Conservation (phyloP, 1,140 invertebrate genomes). For the Orchestia grillus region DNA sequence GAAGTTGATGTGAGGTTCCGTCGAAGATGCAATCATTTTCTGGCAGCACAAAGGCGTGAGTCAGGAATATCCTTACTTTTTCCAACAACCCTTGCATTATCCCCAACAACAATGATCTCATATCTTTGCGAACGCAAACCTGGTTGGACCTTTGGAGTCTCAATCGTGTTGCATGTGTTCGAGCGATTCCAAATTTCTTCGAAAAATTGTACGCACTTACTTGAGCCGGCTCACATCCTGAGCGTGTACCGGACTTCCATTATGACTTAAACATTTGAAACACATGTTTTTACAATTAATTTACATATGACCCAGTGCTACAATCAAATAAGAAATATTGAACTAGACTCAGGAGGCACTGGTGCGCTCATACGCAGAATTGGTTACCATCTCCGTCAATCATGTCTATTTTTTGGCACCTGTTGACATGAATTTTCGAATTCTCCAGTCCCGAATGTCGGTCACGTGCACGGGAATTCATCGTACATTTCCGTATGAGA, state of each 20-base stretch:
- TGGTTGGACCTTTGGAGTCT: not conserved
- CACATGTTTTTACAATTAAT: too few species aligned
- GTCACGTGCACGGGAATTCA: not conserved
- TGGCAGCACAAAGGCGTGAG: not conserved
- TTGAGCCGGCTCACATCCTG: too few species aligned
- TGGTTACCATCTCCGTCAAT: not conserved
- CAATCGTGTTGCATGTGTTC: not conserved
- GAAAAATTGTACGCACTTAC: too few species aligned
- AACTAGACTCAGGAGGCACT: not conserved
- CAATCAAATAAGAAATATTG: too few species aligned
- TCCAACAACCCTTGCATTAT: not conserved
- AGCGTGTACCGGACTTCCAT: too few species aligned
- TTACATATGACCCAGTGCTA: too few species aligned
- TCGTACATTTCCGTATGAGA: not conserved
- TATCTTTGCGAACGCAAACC: not conserved
- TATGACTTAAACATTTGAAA: too few species aligned
- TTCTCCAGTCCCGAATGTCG: not conserved
- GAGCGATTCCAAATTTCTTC: too few species aligned
- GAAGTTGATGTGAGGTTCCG: not conserved
- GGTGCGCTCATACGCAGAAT: not conserved
- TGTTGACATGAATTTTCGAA: not conserved
- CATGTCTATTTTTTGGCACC: not conserved
- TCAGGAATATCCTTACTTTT: not conserved
- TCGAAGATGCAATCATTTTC: not conserved
- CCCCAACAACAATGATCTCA: not conserved